Base-by-base conservation (phyloP, 2,888 invertebrate species). In the Dendrolimus houi region DNA sequence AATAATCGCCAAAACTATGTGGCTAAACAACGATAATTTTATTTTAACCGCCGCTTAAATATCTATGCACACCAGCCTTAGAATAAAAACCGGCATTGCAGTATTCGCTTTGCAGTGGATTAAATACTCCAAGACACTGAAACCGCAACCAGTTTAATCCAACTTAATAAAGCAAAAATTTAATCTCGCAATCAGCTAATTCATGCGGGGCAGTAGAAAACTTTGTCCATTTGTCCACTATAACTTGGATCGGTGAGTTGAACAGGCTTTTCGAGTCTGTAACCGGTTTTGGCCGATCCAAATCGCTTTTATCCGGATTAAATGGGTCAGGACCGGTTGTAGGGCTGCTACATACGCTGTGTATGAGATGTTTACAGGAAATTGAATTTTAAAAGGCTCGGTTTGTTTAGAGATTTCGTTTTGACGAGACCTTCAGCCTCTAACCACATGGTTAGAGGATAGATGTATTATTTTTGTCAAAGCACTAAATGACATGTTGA, bases 271-370 rank as follows among this genome's bases (percentile, higher is more conserved):
- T 64, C 69, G 61, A 61, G 56, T 62, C 57, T 64, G 69, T 68
- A 60, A 60, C 65, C 64, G 63, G 68, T 66, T 66, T 69, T 63
- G 61, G 64, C 63, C 62, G 63, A 64, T 64, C 63, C 60, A 57
- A 59, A 57, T 54, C 61, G 64, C 66, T 61, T 66, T 68, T 64
- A 65, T 64, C 62, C 65, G 65, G 71, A 67, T 72, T 70, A 71
- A 64, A 62, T 62, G 62, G 62, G 63, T 47, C 59, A 66, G 66
- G 62, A 61, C 64, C 67, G 65, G 59, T 47, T 47, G 47, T 47
- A 47, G 47, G 47, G 47, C 47, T 47, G 47, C 47, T 47, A 47
- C 47, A 47, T 47, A 47, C 10, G 42, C 42, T 47, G 47, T 12
- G 47, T 9, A 6, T 8, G 47, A 47, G 9, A 47, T 47, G 47